A percentile compares a stretch with the other conserved stretches of the same genome.
Conservation (phyloP, 2,113 vertebrate species). For the Alosa alosa region DNA sequence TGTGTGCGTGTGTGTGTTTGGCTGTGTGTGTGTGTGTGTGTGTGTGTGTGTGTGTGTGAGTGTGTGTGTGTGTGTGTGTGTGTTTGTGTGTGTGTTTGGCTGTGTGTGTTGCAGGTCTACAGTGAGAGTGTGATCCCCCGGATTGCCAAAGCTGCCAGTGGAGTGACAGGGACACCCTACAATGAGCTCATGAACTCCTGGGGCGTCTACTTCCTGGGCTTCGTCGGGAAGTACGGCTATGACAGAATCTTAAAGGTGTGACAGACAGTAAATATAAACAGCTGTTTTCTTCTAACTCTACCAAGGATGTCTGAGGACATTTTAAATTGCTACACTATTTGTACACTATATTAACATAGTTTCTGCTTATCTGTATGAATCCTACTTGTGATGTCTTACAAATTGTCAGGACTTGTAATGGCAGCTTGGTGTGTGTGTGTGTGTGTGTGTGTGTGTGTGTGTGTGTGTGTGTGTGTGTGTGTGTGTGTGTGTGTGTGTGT, state of each 20-base stretch:
- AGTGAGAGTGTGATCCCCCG: conserved; percentile 72
- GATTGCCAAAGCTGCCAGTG: conserved; percentile 72
- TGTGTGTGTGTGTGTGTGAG: not conserved
- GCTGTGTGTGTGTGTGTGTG: not conserved
- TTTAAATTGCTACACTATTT: not conserved
- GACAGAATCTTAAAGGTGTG: conserved; percentile 73
- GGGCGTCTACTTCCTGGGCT: conserved; percentile 75
- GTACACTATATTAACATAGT: not conserved
- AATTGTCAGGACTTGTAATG: not conserved
- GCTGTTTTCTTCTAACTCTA: too few species aligned
- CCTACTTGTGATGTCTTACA: not conserved
- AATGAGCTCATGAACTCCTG: conserved; percentile 78
- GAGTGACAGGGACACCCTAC: conserved; percentile 72
- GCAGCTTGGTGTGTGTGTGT: too few species aligned
- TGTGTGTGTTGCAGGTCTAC: conserved; percentile 63
- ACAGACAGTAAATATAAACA: conserved; percentile 15
- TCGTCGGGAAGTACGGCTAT: conserved; percentile 74
- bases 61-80: not conserved
- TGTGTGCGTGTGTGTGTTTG: not conserved
- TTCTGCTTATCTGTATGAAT: not conserved
- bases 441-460: too few species aligned
- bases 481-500: not conserved
- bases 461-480: not conserved
- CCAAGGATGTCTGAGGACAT: not conserved
- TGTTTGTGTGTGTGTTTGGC: not conserved